Percentiles rank a stretch among this genome's conserved stretches.
Conservation (phyloP, 2,797 vertebrate species). For the Glossophaga mutica region DNA sequence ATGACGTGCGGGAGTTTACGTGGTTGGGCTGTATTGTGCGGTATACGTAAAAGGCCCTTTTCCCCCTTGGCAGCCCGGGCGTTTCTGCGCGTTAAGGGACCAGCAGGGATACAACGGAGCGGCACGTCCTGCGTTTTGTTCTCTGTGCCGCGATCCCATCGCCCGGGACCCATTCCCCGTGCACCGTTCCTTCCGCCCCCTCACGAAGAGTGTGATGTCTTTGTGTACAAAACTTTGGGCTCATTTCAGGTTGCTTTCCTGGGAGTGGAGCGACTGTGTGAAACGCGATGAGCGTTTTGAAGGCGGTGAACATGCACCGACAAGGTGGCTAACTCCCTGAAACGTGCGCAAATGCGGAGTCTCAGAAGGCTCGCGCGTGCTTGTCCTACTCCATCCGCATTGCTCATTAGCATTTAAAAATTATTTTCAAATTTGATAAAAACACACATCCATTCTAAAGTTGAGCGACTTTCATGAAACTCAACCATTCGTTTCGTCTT, state of each 20-base stretch:
- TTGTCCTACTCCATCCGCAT: neutral
- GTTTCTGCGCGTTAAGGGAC: neutral
- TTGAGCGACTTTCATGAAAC: neutral
- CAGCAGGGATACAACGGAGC: neutral
- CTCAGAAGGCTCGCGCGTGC: neutral
- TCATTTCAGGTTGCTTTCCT: slow-evolving; percentile 8
- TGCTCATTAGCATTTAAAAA: neutral
- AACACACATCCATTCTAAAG: neutral
- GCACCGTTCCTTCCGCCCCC: neutral
- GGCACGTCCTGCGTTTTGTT: neutral
- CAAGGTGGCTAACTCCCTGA: neutral
- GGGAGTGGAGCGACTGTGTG: neutral
- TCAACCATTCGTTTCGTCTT: neutral
- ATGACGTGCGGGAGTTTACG: neutral
- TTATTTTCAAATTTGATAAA: slow-evolving; percentile 11
- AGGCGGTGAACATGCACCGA: neutral
- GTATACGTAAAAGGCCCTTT: neutral
- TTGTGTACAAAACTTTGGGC: neutral
- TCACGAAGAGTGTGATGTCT: neutral
- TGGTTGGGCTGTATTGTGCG: neutral
- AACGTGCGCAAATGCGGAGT: neutral
- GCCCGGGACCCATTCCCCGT: neutral
- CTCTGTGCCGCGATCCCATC: neutral
- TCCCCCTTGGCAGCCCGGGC: neutral
- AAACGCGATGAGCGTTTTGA: neutral